These are phyloP conservation scores for Aphelenchoides avenae DNA, from an alignment of 1,140 invertebrate species.

Conservation along the genomic window DNA sequence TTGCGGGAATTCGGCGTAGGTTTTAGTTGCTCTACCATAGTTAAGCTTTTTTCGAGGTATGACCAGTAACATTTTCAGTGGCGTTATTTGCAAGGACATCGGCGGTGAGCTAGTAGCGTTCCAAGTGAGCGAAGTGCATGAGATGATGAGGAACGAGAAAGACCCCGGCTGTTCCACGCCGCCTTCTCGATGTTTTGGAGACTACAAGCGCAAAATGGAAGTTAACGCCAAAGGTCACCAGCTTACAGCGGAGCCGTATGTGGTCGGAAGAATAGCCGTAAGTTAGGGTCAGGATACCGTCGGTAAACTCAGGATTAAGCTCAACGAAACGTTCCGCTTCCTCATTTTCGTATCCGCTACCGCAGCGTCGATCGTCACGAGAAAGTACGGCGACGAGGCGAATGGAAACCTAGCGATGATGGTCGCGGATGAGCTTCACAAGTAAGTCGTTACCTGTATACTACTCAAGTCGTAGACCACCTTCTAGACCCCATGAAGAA, in stretches of 20 bases:
- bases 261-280: neutral
- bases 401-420: too few species aligned
- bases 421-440: too few species aligned
- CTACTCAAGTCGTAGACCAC: too few species aligned
- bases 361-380: neutral
- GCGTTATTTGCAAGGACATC: neutral
- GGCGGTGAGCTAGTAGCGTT: neutral
- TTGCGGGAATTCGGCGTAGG: conserved; percentile 2
- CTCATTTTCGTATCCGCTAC: neutral
- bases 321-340: neutral
- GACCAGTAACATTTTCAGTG: too few species aligned
- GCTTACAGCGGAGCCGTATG: too few species aligned
- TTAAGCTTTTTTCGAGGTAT: too few species aligned
- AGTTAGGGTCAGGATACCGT: neutral
- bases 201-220: neutral
- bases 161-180: too few species aligned
- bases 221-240: too few species aligned
- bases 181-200: conserved; percentile 1
- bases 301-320: neutral
- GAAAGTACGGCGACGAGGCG: neutral
- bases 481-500: too few species aligned
- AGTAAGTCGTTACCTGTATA: too few species aligned
- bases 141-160: neutral
- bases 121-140: conserved; percentile 3
- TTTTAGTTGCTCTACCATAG: too few species aligned